These are phyloP conservation scores for Trinectes maculatus DNA, from an alignment of 2,113 vertebrate species.

Conservation along the genomic window DNA sequence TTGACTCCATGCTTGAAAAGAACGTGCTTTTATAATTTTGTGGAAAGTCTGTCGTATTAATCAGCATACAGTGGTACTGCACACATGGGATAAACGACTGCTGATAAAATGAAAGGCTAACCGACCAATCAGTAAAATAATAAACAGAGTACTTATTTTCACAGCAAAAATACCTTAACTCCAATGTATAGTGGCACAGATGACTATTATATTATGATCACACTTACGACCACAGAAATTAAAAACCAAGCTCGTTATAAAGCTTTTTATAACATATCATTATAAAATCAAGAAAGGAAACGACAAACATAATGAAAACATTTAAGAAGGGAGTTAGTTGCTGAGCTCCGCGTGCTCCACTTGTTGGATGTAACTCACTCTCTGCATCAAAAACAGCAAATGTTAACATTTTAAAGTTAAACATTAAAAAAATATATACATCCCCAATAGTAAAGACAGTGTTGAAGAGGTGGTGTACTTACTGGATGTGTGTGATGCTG, in stretches of 20 bases:
- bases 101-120: not conserved
- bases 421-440: not conserved
- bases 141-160: not conserved
- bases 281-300: conserved; percentile 1
- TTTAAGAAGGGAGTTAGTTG: not conserved
- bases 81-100: not conserved
- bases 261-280: not conserved
- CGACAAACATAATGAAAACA: not conserved
- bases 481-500: conserved; percentile 45
- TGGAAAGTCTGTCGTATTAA: not conserved
- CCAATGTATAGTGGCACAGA: not conserved
- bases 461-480: conserved; percentile 41
- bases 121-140: not conserved
- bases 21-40: not conserved
- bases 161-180: not conserved
- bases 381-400: not conserved
- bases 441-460: not conserved
- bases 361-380: conserved; percentile 12
- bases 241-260: not conserved
- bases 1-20: not conserved
- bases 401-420: not conserved
- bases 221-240: not conserved
- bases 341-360: not conserved
- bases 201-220: not conserved
- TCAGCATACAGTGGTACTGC: no score